These are phyloP conservation scores for Drosophila obscura DNA, from an alignment of 1,140 invertebrate species.

Conservation along the genomic window DNA sequence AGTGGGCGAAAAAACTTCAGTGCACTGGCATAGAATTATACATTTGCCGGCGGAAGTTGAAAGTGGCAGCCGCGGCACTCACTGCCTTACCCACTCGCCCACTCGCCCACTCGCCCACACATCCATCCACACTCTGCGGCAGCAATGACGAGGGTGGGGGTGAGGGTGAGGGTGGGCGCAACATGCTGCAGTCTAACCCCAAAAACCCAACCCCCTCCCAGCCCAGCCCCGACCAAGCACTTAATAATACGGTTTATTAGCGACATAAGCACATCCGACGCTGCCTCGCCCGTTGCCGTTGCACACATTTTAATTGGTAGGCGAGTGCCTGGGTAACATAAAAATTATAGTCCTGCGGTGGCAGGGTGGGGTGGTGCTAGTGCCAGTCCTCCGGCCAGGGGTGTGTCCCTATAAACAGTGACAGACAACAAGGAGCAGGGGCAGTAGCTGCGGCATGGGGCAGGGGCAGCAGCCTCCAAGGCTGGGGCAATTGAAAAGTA, in stretches of 20 bases:
- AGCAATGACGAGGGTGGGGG: neutral
- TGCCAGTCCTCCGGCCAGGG: neutral
- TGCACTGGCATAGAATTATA: slow-evolving; percentile 74
- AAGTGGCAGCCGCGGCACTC: slow-evolving; percentile 60
- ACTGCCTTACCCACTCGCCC: slow-evolving; percentile 23
- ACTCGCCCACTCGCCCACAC: slow-evolving; percentile 33
- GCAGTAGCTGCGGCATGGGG: neutral
- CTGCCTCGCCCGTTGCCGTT: slow-evolving; percentile 49
- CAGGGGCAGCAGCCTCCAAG: slow-evolving; percentile 30
- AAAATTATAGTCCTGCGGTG: slow-evolving; percentile 75
- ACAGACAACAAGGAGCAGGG: slow-evolving; percentile 29
- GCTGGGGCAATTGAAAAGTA: slow-evolving; percentile 75
- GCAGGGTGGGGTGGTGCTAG: slow-evolving; percentile 13
- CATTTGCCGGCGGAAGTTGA: slow-evolving; percentile 78
- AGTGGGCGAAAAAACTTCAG: slow-evolving; percentile 42
- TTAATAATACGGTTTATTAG: slow-evolving; percentile 83
- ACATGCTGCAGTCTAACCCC: slow-evolving; percentile 38
- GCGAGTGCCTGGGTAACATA: slow-evolving; percentile 80
- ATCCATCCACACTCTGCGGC: neutral
- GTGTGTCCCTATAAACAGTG: slow-evolving; percentile 43
- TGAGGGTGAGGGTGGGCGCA: slow-evolving; percentile 19
- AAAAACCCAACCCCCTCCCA: slow-evolving; percentile 6
- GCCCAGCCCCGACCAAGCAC: slow-evolving; percentile 56
- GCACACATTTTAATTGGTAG: slow-evolving; percentile 82
- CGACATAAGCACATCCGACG: slow-evolving; percentile 81